These are phyloP conservation scores for Sericinus montela DNA, from an alignment of 2,888 invertebrate species.

Conservation along the genomic window DNA sequence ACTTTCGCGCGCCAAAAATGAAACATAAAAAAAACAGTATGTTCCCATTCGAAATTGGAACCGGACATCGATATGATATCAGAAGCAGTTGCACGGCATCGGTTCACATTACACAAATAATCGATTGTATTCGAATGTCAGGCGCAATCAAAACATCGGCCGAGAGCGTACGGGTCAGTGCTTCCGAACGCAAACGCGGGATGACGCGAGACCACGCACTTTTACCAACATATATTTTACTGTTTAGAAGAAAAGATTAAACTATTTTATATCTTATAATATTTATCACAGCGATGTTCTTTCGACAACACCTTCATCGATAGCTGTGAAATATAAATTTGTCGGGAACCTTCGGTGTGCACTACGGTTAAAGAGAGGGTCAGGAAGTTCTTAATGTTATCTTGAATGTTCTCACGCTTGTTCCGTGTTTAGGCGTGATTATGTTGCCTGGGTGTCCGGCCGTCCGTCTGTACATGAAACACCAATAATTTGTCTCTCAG, in stretches of 20 bases:
- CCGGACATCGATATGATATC: conserved; percentile 38
- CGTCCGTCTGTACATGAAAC: conserved; percentile 52
- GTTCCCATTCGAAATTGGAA: conserved; percentile 43
- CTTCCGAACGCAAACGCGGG: conserved; percentile 68
- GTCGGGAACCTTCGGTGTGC: conserved; percentile 39
- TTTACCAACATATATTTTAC: conserved; percentile 22
- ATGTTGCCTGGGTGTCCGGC: conserved; percentile 42
- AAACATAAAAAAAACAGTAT: conserved; percentile 22
- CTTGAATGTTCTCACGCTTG: conserved; percentile 67
- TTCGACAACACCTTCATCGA: neutral
- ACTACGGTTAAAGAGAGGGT: conserved; percentile 54
- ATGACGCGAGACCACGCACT: conserved; percentile 61
- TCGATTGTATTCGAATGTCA: conserved; percentile 74
- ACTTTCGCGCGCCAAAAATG: conserved; percentile 15
- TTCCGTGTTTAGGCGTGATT: conserved; percentile 51
- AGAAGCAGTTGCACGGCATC: conserved; percentile 43
- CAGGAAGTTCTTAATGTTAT: conserved; percentile 51
- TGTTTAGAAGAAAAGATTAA: neutral
- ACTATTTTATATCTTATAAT: neutral
- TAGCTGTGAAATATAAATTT: conserved; percentile 25
- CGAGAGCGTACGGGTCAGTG: conserved; percentile 62
- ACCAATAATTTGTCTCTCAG: conserved; percentile 53
- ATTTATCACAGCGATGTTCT: neutral
- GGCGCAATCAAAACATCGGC: conserved; percentile 71
- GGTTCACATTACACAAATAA: conserved; percentile 67